Conservation (phyloP, 2,113 vertebrate species). For the Conger conger region DNA sequence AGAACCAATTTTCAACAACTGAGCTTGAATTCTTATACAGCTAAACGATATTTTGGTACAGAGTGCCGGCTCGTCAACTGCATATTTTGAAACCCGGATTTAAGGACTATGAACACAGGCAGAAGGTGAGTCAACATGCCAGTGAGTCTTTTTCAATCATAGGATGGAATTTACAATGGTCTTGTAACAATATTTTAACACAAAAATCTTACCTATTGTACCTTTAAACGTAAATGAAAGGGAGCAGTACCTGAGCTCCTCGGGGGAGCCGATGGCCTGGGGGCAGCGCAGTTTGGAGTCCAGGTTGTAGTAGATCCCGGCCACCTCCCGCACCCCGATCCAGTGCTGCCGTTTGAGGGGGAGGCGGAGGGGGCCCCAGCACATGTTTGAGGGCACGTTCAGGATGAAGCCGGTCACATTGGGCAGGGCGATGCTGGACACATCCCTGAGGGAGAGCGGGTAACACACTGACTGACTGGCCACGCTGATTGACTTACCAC, state of each 20-base stretch:
- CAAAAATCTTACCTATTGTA: too few species aligned
- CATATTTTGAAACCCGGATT: too few species aligned
- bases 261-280: conserved; percentile 85
- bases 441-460: conserved; percentile 73
- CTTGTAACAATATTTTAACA: too few species aligned
- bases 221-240: not conserved
- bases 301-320: conserved; percentile 91
- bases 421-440: conserved; percentile 83
- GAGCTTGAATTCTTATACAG: too few species aligned
- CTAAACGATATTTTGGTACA: too few species aligned
- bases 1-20: too few species aligned
- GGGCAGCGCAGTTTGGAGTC: conserved; percentile 95
- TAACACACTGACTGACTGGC: not conserved
- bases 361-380: conserved; percentile 91
- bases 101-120: too few species aligned
- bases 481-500: too few species aligned
- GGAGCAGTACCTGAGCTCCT: conserved; percentile 85
- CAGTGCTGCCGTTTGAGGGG: conserved; percentile 97
- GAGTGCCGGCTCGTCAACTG: too few species aligned
- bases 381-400: conserved; percentile 93
- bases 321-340: conserved; percentile 93
- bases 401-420: conserved; percentile 95
- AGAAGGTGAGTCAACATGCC: too few species aligned
- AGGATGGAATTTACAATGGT: too few species aligned
- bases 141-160: too few species aligned